Conservation (phyloP, 35 echinoderm and acorn worm species). For the Anneissia japonica region DNA sequence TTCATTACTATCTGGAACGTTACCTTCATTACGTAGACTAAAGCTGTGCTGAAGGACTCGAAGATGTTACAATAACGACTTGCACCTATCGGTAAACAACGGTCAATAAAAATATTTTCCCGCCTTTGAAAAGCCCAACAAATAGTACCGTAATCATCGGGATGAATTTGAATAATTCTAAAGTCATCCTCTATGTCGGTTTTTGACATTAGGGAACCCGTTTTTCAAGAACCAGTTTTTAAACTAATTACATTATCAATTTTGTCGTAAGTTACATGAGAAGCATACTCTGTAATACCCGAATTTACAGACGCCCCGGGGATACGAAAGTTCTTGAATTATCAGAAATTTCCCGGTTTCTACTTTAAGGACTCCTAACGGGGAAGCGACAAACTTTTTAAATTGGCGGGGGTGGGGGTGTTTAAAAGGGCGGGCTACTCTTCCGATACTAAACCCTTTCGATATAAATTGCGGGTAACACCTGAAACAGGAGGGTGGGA, state of each 20-base stretch:
- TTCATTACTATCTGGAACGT: not conserved
- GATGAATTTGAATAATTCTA: slow-evolving; percentile 27
- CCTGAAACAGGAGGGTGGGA: not conserved
- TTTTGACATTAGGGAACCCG: slow-evolving; percentile 13
- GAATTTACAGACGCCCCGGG: slow-evolving; percentile 40
- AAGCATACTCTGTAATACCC: not conserved
- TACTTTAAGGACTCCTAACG: not conserved
- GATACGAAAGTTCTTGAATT: slow-evolving; percentile 41
- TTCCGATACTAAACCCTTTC: not conserved
- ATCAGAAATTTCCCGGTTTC: slow-evolving; percentile 23
- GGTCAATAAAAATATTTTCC: slow-evolving; percentile 16
- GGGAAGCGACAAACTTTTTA: not conserved
- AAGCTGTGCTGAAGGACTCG: slow-evolving; percentile 31
- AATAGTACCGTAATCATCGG: slow-evolving; percentile 18
- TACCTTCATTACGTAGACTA: not conserved
- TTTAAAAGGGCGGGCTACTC: not conserved
- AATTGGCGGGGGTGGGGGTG: not conserved
- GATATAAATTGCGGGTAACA: not conserved
- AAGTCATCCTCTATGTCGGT: slow-evolving; percentile 42
- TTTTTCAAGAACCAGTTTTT: not conserved
- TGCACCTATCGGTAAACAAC: slow-evolving; percentile 22
- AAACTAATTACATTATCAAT: slow-evolving; percentile 40
- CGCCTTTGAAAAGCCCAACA: slow-evolving; percentile 21
- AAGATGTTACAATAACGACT: slow-evolving; percentile 9
- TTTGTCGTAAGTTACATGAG: slow-evolving; percentile 12